phyloP scores from a whole-genome alignment of 2,888 invertebrate genomes.

The Chromoteleia sp. region DNA sequence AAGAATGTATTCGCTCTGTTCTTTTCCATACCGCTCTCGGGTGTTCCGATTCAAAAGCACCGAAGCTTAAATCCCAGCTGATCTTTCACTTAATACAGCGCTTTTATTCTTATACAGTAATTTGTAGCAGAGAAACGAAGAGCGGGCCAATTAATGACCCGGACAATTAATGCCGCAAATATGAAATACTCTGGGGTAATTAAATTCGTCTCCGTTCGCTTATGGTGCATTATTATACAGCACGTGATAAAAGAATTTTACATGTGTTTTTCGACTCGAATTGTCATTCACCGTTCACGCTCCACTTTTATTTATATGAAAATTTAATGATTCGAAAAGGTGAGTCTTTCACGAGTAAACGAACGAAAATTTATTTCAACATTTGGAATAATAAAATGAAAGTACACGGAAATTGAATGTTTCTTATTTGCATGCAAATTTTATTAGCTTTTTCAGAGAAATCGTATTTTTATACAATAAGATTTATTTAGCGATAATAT shows the following conservation, averaged over 20 bases:
- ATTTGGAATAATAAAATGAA: not conserved
- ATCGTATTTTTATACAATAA: too few species aligned
- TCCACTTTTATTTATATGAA: constrained; percentile 2
- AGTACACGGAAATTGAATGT: not conserved
- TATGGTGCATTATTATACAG: not conserved
- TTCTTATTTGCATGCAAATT: constrained; percentile 3
- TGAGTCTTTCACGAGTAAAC: not conserved
- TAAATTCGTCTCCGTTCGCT: constrained; percentile 30
- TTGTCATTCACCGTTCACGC: not conserved
- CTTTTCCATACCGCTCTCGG: constrained; percentile 55
- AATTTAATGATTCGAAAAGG: constrained; percentile 1
- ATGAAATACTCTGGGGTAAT: constrained; percentile 56
- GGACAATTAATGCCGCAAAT: constrained; percentile 26
- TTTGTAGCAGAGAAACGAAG: constrained; percentile 6
- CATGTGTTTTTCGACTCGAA: constrained; percentile 1
- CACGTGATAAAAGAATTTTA: constrained; percentile 11
- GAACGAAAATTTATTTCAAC: not conserved
- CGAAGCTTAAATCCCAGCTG: constrained; percentile 60
- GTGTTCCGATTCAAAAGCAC: constrained; percentile 53
- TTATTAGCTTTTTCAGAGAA: too few species aligned
- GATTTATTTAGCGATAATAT: too few species aligned
- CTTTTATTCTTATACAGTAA: constrained; percentile 47
- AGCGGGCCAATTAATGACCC: constrained; percentile 49
- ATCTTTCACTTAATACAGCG: constrained; percentile 56
- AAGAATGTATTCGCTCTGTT: constrained; percentile 59